Evolutionary conservation across 2,888 invertebrate species (phyloP).

Genomic region (Cerastis leucographa): DNA sequence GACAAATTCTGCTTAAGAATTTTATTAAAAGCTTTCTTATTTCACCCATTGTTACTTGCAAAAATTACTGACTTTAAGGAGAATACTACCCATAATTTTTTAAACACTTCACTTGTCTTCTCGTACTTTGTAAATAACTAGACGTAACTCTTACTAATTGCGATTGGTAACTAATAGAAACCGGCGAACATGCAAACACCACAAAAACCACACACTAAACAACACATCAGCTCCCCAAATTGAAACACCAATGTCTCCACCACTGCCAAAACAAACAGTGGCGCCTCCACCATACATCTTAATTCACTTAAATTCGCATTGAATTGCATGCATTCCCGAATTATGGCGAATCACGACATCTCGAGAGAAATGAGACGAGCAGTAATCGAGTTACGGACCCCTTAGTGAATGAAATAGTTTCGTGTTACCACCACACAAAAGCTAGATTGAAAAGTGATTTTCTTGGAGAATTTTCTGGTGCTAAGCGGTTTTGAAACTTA

Average conservation of each 20-base stretch:
- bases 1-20: not conserved
- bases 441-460: slow-evolving; percentile 69
- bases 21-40: not conserved
- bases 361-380: slow-evolving; percentile 83
- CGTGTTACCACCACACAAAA: slow-evolving; percentile 71
- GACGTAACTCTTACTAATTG: not conserved
- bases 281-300: slow-evolving; percentile 80
- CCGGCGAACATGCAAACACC: not conserved
- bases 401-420: slow-evolving; percentile 76
- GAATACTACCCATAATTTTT: not conserved
- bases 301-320: slow-evolving; percentile 84
- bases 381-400: slow-evolving; percentile 81
- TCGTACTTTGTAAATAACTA: not conserved
- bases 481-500: slow-evolving; percentile 31
- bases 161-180: not conserved
- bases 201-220: slow-evolving; percentile 9
- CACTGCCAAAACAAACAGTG: slow-evolving; percentile 63
- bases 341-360: slow-evolving; percentile 83
- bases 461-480: slow-evolving; percentile 32
- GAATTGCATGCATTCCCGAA: slow-evolving; percentile 78
- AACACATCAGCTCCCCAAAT: slow-evolving; percentile 33
- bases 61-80: not conserved
- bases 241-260: slow-evolving; percentile 49
- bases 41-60: not conserved
- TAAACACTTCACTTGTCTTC: not conserved